These are phyloP conservation scores for Acanthosepion lycidas DNA, from an alignment of 2,888 invertebrate genomes.

Conservation along the genomic window DNA sequence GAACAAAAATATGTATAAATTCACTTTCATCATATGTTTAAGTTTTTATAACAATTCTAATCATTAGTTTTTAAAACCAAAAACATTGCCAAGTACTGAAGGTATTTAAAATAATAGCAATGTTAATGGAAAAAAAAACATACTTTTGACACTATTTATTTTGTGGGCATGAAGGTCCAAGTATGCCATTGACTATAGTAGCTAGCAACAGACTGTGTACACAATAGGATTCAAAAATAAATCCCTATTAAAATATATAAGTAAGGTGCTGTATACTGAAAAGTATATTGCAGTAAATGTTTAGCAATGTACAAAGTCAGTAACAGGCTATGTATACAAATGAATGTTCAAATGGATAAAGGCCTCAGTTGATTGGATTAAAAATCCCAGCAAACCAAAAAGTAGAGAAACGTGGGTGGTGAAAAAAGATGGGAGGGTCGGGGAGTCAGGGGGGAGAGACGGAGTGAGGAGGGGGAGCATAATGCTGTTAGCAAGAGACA, in stretches of 20 bases:
- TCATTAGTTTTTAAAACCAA: no score
- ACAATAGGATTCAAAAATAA: not conserved
- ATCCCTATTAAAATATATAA: not conserved
- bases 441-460: not conserved
- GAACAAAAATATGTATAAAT: no score
- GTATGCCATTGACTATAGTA: no score
- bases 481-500: constrained; percentile 15
- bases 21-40: no score
- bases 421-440: not conserved
- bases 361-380: not conserved
- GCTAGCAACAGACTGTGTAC: not conserved
- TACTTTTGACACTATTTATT: no score
- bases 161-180: no score
- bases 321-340: not conserved
- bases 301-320: not conserved
- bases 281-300: not conserved
- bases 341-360: not conserved
- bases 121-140: no score
- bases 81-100: no score
- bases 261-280: not conserved
- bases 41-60: no score
- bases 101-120: no score
- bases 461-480: not conserved
- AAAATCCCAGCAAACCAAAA: not conserved
- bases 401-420: not conserved